Conservation (phyloP, 2,797 vertebrate species). For the Anabas testudineus region DNA sequence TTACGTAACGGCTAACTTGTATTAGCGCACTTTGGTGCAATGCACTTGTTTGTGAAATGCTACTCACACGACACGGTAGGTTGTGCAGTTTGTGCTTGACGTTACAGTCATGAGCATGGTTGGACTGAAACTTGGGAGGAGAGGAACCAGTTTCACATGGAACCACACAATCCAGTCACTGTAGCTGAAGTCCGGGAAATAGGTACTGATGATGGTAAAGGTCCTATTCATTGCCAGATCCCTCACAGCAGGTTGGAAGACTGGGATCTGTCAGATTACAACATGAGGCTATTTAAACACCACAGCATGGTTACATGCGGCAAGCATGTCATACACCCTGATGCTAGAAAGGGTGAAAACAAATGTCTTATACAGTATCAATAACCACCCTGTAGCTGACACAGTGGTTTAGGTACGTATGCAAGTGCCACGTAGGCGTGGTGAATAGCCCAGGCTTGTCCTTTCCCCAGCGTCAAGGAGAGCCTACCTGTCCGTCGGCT, state of each 20-base stretch:
- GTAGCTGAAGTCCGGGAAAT: neutral
- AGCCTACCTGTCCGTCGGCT: slow-evolving; percentile 33
- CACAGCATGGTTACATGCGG: neutral
- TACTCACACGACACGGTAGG: slow-evolving; percentile 69
- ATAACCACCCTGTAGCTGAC: neutral
- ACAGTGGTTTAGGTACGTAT: neutral
- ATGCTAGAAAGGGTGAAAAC: neutral
- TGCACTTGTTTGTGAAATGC: neutral
- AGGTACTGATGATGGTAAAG: slow-evolving; percentile 46
- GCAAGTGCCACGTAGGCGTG: neutral
- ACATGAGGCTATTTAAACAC: neutral
- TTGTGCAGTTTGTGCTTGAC: slow-evolving; percentile 50
- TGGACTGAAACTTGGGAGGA: slow-evolving; percentile 64
- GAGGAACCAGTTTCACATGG: slow-evolving; percentile 30
- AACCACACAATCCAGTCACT: slow-evolving; percentile 53
- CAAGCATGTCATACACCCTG: neutral
- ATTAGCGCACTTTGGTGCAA: neutral
- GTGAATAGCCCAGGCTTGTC: neutral
- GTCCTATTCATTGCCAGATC: slow-evolving; percentile 62
- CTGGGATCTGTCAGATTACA: slow-evolving; percentile 39
- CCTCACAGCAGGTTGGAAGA: slow-evolving; percentile 45
- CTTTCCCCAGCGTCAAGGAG: neutral
- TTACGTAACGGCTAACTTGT: neutral
- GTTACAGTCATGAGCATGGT: slow-evolving; percentile 56
- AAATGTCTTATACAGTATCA: neutral